These are phyloP conservation scores for Probaryconus sp. DNA, from an alignment of 1,140 invertebrate genomes.

Conservation along the genomic window DNA sequence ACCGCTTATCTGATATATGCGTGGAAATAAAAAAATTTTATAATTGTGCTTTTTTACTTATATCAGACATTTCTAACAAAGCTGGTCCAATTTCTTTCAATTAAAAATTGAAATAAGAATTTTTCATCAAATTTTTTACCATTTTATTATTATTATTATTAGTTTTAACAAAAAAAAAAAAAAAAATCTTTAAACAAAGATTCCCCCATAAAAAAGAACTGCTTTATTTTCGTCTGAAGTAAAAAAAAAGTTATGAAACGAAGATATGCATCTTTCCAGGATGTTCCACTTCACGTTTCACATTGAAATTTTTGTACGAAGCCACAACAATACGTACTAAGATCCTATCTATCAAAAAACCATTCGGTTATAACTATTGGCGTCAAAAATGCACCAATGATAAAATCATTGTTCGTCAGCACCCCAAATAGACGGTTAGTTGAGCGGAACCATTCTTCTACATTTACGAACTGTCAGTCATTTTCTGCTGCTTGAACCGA, in stretches of 20 bases:
- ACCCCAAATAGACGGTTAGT: slow-evolving; percentile 9
- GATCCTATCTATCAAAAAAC: slow-evolving; percentile 1
- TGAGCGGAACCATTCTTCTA: slow-evolving; percentile 17
- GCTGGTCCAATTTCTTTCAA: too few species aligned
- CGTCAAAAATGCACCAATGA: slow-evolving; percentile 2
- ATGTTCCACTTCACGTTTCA: slow-evolving; percentile 4
- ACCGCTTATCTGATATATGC: too few species aligned
- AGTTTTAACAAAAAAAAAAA: too few species aligned
- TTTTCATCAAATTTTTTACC: too few species aligned
- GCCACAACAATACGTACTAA: background rate
- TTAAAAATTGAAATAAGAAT: too few species aligned
- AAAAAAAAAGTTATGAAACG: background rate
- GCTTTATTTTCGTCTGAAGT: too few species aligned
- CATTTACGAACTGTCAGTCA: slow-evolving; percentile 36
- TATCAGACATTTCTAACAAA: too few species aligned
- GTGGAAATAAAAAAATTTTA: too few species aligned
- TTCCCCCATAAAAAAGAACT: too few species aligned
- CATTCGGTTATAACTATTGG: slow-evolving; percentile 4
- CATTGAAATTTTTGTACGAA: background rate
- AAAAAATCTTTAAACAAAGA: too few species aligned
- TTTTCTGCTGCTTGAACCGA: slow-evolving; percentile 8
- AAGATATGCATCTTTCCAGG: background rate
- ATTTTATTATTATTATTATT: too few species aligned
- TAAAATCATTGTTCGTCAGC: slow-evolving; percentile 25
- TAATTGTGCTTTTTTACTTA: too few species aligned